Conservation (phyloP, 2,888 invertebrate species). For the Disparrhopalites patrizii region DNA sequence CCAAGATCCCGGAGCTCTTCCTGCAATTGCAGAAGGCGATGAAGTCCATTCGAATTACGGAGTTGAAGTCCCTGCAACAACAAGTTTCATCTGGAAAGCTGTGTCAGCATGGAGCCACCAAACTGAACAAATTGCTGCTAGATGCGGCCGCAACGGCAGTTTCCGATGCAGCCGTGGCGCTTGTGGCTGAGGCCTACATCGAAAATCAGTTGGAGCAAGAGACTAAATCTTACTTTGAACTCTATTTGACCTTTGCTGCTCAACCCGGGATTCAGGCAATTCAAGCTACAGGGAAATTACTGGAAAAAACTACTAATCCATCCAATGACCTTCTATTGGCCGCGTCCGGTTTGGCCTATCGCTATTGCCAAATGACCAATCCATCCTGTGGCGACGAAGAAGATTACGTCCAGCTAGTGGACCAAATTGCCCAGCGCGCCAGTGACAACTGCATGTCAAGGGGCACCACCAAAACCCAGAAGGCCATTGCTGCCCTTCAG, state of each 20-base stretch:
- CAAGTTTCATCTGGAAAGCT: conserved; percentile 59
- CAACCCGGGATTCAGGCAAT: conserved; percentile 37
- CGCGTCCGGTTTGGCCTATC: conserved; percentile 52
- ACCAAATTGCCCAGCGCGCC: conserved; percentile 33
- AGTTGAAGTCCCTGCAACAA: conserved; percentile 65
- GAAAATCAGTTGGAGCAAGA: conserved; percentile 31
- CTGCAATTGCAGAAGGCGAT: conserved; percentile 65
- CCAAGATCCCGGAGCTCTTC: conserved; percentile 65
- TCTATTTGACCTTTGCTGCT: conserved; percentile 37
- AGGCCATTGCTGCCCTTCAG: conserved; percentile 65
- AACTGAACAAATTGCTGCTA: conserved; percentile 62
- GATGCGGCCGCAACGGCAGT: conserved; percentile 78
- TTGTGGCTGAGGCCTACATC: conserved; percentile 64
- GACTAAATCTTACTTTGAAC: conserved; percentile 35
- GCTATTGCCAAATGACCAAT: conserved; percentile 51
- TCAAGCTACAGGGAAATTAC: conserved; percentile 31
- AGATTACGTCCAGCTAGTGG: conserved; percentile 37
- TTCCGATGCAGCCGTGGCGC: conserved; percentile 71
- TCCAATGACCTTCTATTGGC: conserved; percentile 50
- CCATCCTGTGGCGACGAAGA: conserved; percentile 49
- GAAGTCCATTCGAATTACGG: conserved; percentile 63
- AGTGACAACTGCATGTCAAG: conserved; percentile 4
- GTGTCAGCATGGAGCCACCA: conserved; percentile 47
- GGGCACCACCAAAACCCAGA: conserved; percentile 51
- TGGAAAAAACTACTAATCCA: conserved; percentile 27